Base-by-base conservation (phyloP, 1,140 invertebrate species). In the Dufourea novaeangliae region DNA sequence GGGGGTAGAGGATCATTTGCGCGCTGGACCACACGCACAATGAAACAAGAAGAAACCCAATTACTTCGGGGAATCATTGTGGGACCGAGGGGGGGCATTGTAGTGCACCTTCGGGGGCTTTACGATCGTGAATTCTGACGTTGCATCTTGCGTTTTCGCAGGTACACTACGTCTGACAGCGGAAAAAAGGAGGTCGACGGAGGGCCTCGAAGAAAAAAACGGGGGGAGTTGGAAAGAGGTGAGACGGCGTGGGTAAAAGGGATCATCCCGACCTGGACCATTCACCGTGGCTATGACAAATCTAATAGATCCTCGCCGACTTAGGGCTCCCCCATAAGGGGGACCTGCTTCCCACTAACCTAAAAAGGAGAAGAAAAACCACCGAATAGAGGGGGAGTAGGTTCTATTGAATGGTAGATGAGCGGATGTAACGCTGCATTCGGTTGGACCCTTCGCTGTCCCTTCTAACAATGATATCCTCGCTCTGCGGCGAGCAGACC, bases 211-310 rank as follows among this genome's bases (percentile, higher is more conserved):
- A n/a, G n/a, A n/a, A n/a, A n/a, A n/a, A n/a, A n/a, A n/a, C n/a
- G n/a, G n/a, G n/a, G 8, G 3, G 7, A 7, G n/a, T 17, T 44
- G 14, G 56, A 72, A 62, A 39, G 39, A 61, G n/a, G 29, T n/a
- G 54, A 61, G 59, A 63, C 46, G 57, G 50, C 29, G 50, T 27
- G 12, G 52, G 39, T 69, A 62, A 84, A 79, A 69, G 67, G 77
- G 34, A 77, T 62, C 66, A 41, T 52, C 57, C 39, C 17, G n/a
- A 4, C 46, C 6, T 50, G 20, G 63, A 78, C 82, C 79, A 86
- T 84, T 86, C 84, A 87, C 11, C 68, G 67, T 56, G 70, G 46
- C 68, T 72, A 87, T 86, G 82, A 86, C 84, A 86, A 87, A 84
- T 82, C 79, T 86, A 86, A 86, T 87, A 82, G 84, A 87, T 87